Conservation (phyloP, 2,797 vertebrate genomes). For the Apogon hyalosoma region DNA sequence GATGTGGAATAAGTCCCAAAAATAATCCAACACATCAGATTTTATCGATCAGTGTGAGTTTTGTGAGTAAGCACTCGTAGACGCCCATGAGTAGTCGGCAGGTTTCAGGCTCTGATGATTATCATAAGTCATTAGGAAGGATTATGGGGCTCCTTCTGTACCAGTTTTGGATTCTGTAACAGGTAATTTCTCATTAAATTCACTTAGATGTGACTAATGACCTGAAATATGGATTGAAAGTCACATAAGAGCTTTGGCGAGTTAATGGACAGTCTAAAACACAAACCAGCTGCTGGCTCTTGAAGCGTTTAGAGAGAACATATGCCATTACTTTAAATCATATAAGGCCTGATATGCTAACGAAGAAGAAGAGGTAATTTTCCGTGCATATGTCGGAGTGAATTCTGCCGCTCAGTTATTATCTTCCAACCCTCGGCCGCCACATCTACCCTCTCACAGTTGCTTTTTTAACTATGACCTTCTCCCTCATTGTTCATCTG, state of each 20-base stretch:
- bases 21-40: conserved; percentile 22
- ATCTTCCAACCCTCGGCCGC: conserved; percentile 20
- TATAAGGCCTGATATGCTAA: conserved; percentile 15
- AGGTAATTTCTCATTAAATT: conserved; percentile 64
- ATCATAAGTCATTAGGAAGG: conserved; percentile 57
- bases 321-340: conserved; percentile 27
- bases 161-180: conserved; percentile 44
- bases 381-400: conserved; percentile 47
- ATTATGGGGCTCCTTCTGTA: conserved; percentile 51
- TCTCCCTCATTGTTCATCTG: conserved; percentile 70
- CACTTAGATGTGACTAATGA: conserved; percentile 63
- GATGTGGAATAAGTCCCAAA: not conserved
- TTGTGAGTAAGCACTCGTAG: conserved; percentile 45
- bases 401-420: conserved; percentile 39
- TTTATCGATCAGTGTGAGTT: conserved; percentile 32
- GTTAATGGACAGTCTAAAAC: conserved; percentile 48
- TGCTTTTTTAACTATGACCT: conserved; percentile 71
- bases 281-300: conserved; percentile 35
- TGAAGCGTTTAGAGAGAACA: conserved; percentile 28
- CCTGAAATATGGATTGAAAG: conserved; percentile 46
- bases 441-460: conserved; percentile 30
- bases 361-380: conserved; percentile 34
- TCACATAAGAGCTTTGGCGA: conserved; percentile 33
- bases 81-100: conserved; percentile 41
- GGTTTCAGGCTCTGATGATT: conserved; percentile 53